Evolutionary conservation across 2,797 vertebrate genomes (phyloP).

Genomic region (Coendou prehensilis): DNA sequence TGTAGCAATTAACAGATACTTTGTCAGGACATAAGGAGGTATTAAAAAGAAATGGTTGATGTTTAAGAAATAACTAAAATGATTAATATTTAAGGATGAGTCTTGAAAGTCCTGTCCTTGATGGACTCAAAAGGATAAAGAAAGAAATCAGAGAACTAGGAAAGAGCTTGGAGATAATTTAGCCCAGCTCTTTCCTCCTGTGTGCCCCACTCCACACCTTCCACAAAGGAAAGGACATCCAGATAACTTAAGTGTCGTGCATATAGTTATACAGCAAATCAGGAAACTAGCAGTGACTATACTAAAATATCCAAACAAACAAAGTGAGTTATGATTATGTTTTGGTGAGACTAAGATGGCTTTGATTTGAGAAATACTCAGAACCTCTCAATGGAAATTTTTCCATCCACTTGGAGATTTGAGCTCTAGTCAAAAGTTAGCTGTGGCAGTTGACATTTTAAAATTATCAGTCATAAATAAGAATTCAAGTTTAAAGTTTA

Average conservation of each 20-base stretch:
- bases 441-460: neutral
- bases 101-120: slow-evolving; percentile 30
- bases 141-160: neutral
- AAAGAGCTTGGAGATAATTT: slow-evolving; percentile 37
- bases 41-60: slow-evolving; percentile 38
- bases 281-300: slow-evolving; percentile 52
- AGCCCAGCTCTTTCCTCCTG: neutral
- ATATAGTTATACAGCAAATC: neutral
- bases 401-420: neutral
- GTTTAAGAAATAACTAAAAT: slow-evolving; percentile 59
- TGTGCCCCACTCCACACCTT: neutral
- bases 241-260: neutral
- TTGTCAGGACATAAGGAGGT: neutral
- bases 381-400: slow-evolving; percentile 16
- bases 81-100: slow-evolving; percentile 44
- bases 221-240: neutral
- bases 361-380: slow-evolving; percentile 52
- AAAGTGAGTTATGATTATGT: slow-evolving; percentile 2
- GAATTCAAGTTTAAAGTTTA: neutral
- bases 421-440: slow-evolving; percentile 29
- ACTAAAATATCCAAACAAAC: slow-evolving; percentile 1
- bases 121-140: slow-evolving; percentile 40
- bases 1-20: neutral
- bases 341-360: slow-evolving; percentile 11
- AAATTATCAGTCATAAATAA: slow-evolving; percentile 33